These are phyloP conservation scores for Euclidia mi DNA, from an alignment of 2,888 invertebrate species.

Conservation along the genomic window DNA sequence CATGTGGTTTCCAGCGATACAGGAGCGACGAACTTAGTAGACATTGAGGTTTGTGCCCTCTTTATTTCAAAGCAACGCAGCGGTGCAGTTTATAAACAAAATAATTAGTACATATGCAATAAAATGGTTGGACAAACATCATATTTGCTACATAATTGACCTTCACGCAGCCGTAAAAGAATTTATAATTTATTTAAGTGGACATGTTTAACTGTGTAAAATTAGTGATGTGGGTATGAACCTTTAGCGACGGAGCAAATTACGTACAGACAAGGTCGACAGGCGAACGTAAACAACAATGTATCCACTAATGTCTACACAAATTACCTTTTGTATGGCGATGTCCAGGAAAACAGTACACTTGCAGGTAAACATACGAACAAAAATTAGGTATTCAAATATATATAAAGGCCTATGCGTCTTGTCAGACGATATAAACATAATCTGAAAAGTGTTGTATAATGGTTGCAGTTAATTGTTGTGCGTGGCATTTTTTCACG, in stretches of 20 bases:
- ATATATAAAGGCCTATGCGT: too few relatives aligned
- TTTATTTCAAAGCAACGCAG: neutral
- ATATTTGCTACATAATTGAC: conserved; percentile 5
- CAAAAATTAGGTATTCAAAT: too few relatives aligned
- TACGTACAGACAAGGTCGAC: conserved; percentile 38
- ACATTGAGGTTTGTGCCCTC: conserved; percentile 5
- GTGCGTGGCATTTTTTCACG: too few relatives aligned
- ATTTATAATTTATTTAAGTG: neutral
- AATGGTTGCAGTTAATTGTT: too few relatives aligned
- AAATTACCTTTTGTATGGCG: conserved; percentile 6
- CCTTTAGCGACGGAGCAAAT: conserved; percentile 23
- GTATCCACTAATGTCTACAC: conserved; percentile 8
- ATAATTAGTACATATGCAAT: conserved; percentile 1
- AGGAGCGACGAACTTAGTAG: neutral
- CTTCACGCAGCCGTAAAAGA: conserved; percentile 4
- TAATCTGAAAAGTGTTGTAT: too few relatives aligned
- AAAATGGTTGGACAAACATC: neutral
- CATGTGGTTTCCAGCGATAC: neutral
- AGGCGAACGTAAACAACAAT: conserved; percentile 29
- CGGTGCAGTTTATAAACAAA: neutral
- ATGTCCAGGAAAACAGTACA: neutral
- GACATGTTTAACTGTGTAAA: conserved; percentile 3
- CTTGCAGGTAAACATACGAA: neutral
- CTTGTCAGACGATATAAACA: too few relatives aligned
- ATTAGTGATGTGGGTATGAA: conserved; percentile 6